Base-by-base conservation (phyloP, 2,888 invertebrate genomes). In the Drosophila rubida region DNA sequence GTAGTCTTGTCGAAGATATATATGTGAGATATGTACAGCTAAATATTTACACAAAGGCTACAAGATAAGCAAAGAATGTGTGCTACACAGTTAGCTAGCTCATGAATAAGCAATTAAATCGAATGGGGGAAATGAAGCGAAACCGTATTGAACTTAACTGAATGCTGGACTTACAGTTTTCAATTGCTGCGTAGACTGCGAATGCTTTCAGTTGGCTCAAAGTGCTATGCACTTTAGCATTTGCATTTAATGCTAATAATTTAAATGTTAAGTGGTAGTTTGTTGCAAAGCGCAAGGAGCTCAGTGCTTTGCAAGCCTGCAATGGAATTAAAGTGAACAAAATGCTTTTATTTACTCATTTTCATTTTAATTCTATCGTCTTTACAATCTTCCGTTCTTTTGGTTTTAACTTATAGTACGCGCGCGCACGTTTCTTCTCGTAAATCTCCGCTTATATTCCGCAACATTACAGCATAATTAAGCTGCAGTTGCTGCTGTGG, bases 401-500 rank as follows among this genome's bases (percentile, higher is more conserved):
- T 44, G 46, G 11, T 39, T 27, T 49, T 32, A 51, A 72, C 32
- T 57, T 53, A 37, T 14, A 13, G 7, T 14, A 5, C n/a, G n/a
- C n/a, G 32, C 32, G 13, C 30, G 22, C 32, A 30, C 48, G 53
- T 54, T 61, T 58, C 53, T 71, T 16, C 54, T 55, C 67, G 77
- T 72, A 67, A 77, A 74, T 76, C 72, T 67, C 57, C 27, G 62
- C 49, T 59, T 72, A 59, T 62, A 72, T 67, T 72, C 53, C 68
- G 48, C 67, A 72, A 77, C 77, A 76, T 74, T 57, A 68, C 77
- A 57, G 77, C 37, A 76, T 76, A 74, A 74, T 74, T 76, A 74
- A 74, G 67, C 71, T 67, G 75, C 72, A 71, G 30, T 75, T 57
- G 32, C 39, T 51, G 45, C 27, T 64, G 41, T 11, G 45, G 19